Base-by-base conservation (phyloP, 1,140 invertebrate genomes). In the Drosophila nasuta region DNA sequence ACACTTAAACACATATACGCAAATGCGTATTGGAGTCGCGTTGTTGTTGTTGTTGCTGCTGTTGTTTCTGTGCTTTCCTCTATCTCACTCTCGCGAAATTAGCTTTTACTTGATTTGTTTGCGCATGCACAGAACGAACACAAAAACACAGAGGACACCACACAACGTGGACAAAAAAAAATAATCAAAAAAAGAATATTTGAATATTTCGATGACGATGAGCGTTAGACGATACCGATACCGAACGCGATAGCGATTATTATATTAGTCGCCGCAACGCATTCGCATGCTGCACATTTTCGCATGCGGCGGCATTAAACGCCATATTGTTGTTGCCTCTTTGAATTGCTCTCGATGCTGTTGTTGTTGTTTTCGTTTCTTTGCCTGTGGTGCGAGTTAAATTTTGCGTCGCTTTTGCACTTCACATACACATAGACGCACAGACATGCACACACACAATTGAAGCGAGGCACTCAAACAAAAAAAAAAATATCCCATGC, bases 281-380 rank as follows among this genome's bases (percentile, higher is more conserved):
- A 75, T 33, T 75, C 58, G 60, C 69, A 70, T 76, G 69, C 74
- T 76, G 74, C 74, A 76, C 35, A 62, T 76, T 76, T 72, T 66
- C 28, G 62, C 74, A 73, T 76, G 74, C 74, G 69, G 74, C 74
- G 74, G 74, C 49, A 76, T 76, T 66, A 72, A 72, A 60, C 74
- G 74, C 74, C 74, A 76, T 76, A 76, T 73, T 76, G 73, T 72
- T 75, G 73, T 75, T 76, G 73, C 68, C 66, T 74, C 70, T 73
- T n/a, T 8, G 33, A 56, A 17, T 64, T 71, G 43, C 54, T 66
- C 64, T 74, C 65, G 45, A 59, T 58, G 65, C 7, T 59, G 56
- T 33, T 67, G 57, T 57, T 66, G 67, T 56, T 65, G 59, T 70
- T 69, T 52, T 68, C 51, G 60, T 67, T 67, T 59, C 49, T 68